Conservation (phyloP, 2,888 invertebrate species). For the Synanthedon andrenaeformis region DNA sequence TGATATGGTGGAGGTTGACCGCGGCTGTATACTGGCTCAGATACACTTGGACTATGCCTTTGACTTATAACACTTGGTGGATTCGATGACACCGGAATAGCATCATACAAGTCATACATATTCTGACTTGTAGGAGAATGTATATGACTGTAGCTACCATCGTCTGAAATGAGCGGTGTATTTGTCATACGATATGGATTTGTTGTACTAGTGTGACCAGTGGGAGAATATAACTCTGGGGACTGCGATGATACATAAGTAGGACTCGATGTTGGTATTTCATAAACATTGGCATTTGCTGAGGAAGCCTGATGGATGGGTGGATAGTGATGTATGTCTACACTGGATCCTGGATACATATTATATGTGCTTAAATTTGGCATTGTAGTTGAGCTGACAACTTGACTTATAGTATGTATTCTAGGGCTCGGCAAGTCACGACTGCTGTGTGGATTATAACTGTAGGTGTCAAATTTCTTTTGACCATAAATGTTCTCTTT, state of each 20-base stretch:
- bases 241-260: conserved; percentile 59
- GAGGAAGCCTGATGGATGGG: conserved; percentile 36
- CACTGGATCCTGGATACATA: conserved; percentile 32
- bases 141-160: conserved; percentile 59
- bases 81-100: conserved; percentile 50
- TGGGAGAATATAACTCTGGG: conserved; percentile 60
- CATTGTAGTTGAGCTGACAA: conserved; percentile 62
- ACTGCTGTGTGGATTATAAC: conserved; percentile 48
- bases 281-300: conserved; percentile 51
- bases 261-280: conserved; percentile 45
- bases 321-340: conserved; percentile 42
- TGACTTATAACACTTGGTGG: conserved; percentile 49
- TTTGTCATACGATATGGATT: conserved; percentile 65
- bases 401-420: conserved; percentile 58
- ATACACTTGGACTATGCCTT: conserved; percentile 48
- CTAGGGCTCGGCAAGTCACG: conserved; percentile 46
- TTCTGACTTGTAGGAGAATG: conserved; percentile 58
- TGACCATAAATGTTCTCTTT: conserved; percentile 58
- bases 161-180: conserved; percentile 59
- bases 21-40: conserved; percentile 47
- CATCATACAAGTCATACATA: conserved; percentile 62
- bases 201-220: conserved; percentile 61
- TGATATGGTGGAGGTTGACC: conserved; percentile 84
- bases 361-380: conserved; percentile 59
- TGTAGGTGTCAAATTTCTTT: conserved; percentile 53